phyloP scores from a whole-genome alignment of 2,888 invertebrate species.

The Lysandra bellargus region DNA sequence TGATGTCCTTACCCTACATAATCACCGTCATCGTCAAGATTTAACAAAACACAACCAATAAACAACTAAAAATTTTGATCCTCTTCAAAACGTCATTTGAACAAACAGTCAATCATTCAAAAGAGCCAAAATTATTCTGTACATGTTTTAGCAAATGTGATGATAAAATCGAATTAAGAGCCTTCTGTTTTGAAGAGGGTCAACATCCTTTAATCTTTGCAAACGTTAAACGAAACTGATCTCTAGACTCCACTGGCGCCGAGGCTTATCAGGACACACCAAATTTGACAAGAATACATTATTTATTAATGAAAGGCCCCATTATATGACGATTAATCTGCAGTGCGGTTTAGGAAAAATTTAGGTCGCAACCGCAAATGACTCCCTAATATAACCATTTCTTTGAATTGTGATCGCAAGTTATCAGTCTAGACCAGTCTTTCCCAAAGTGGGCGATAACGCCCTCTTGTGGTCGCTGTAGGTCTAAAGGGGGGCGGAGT shows the following conservation, averaged over 20 bases:
- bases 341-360: neutral
- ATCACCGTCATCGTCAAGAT: neutral
- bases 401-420: slow-evolving; percentile 7
- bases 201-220: slow-evolving; percentile 3
- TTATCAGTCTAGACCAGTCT: neutral
- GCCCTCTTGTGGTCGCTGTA: no score
- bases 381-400: neutral
- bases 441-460: no score
- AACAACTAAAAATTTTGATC: no score
- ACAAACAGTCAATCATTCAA: no score
- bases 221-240: neutral
- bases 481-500: no score
- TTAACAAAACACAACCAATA: no score
- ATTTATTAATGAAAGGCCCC: neutral
- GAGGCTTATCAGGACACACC: neutral
- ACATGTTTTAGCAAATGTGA: neutral
- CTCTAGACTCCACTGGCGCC: neutral
- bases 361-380: neutral
- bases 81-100: no score
- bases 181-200: neutral
- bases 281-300: slow-evolving; percentile 6
- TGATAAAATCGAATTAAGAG: neutral
- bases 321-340: slow-evolving; percentile 1
- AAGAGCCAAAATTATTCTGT: neutral
- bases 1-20: slow-evolving; percentile 5